These are phyloP conservation scores for Sthenelais limicola DNA, from an alignment of 2,888 invertebrate species.

Conservation along the genomic window DNA sequence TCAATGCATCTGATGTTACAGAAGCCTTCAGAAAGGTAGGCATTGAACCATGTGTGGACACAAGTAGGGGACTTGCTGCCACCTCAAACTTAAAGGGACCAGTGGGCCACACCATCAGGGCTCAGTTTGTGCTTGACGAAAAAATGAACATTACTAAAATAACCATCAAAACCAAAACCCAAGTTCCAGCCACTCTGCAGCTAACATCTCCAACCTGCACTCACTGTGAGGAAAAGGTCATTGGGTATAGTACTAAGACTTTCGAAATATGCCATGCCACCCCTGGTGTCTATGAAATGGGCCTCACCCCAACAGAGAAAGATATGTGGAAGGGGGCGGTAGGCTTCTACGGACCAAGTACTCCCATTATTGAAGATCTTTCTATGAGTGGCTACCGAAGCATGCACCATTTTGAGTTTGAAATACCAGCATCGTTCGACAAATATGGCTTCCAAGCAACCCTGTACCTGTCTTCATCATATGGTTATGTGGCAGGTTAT, in stretches of 20 bases:
- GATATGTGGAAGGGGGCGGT: slow-evolving; percentile 10
- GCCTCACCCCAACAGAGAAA: not conserved
- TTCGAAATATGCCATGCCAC: not conserved
- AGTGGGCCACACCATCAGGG: not conserved
- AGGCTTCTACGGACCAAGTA: slow-evolving; percentile 5
- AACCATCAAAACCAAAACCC: not conserved
- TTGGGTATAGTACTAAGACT: not conserved
- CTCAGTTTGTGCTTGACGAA: not conserved
- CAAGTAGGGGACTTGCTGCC: slow-evolving; percentile 2
- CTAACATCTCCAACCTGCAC: not conserved
- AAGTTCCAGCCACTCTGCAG: not conserved
- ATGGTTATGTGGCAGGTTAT: slow-evolving; percentile 18
- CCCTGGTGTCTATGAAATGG: slow-evolving; percentile 22
- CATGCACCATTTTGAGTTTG: not conserved
- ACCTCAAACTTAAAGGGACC: not conserved
- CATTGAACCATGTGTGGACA: slow-evolving; percentile 52
- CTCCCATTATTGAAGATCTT: not conserved
- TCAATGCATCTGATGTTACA: slow-evolving; percentile 47
- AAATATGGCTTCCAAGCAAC: not conserved
- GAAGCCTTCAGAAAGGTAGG: slow-evolving; percentile 53
- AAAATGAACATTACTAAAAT: slow-evolving; percentile 6
- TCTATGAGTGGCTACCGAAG: not conserved
- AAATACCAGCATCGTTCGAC: not conserved
- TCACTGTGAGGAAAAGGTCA: slow-evolving; percentile 3
- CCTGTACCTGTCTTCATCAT: not conserved